Evolutionary conservation across 2,797 vertebrate species (phyloP).

Genomic region (Rhabdomys pumilio): DNA sequence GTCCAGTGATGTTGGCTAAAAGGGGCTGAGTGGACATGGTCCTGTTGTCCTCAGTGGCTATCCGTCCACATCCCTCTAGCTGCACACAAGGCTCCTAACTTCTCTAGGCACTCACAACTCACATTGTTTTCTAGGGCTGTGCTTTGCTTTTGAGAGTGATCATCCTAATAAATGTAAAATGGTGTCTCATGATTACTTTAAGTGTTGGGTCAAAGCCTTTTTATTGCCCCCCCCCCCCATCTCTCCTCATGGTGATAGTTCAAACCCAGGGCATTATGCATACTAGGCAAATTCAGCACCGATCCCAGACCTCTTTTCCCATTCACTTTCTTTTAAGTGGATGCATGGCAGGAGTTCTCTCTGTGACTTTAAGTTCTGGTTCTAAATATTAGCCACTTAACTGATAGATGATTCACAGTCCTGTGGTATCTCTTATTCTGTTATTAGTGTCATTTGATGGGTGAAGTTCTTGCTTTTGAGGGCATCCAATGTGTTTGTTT

Average conservation of each 20-base stretch:
- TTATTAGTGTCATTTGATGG: background rate
- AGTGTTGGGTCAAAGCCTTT: background rate
- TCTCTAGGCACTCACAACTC: background rate
- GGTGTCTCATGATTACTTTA: background rate
- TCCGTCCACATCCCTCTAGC: background rate
- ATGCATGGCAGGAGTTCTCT: background rate
- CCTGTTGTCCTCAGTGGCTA: too few relatives aligned
- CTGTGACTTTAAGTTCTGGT: slow-evolving; percentile 3
- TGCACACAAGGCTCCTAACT: background rate
- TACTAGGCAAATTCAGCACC: background rate
- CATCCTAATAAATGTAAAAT: background rate
- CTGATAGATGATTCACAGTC: background rate
- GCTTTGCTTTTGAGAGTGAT: background rate
- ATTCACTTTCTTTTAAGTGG: background rate
- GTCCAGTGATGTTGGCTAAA: background rate
- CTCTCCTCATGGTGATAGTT: background rate
- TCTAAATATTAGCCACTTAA: slow-evolving; percentile 13
- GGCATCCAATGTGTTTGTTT: background rate
- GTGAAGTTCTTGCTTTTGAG: slow-evolving; percentile 15
- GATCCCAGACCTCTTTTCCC: background rate
- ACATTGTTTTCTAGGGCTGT: background rate
- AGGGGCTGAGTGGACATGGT: background rate
- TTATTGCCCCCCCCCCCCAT: background rate
- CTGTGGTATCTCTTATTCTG: background rate
- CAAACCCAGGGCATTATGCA: background rate